phyloP scores from a whole-genome alignment of 2,797 vertebrate species.

The Gymnoscopelus microlampas region DNA sequence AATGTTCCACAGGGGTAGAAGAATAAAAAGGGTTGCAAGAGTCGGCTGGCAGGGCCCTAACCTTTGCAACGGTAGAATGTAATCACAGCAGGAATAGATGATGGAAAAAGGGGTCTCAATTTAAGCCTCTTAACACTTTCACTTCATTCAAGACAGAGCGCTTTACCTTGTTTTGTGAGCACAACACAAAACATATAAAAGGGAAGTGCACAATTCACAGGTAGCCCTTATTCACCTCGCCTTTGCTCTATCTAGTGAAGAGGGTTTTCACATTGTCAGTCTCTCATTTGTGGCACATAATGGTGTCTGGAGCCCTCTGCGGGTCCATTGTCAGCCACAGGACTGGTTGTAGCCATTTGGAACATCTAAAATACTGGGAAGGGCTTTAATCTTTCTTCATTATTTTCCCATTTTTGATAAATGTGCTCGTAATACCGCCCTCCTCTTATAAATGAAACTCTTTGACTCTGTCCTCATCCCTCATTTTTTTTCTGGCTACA shows the following conservation, averaged over 20 bases:
- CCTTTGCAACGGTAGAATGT: slow-evolving; percentile 34
- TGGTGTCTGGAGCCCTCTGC: slow-evolving; percentile 79
- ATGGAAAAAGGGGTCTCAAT: slow-evolving; percentile 41
- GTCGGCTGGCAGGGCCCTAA: neutral
- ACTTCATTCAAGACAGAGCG: slow-evolving; percentile 71
- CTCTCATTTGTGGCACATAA: slow-evolving; percentile 81
- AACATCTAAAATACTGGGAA: slow-evolving; percentile 81
- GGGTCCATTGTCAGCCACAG: slow-evolving; percentile 77
- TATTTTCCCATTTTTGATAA: slow-evolving; percentile 89
- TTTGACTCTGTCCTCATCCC: slow-evolving; percentile 76
- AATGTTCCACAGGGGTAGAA: slow-evolving; percentile 18
- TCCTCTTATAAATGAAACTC: slow-evolving; percentile 83
- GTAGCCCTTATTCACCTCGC: slow-evolving; percentile 74
- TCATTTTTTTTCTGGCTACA: slow-evolving; percentile 61
- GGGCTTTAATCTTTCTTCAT: slow-evolving; percentile 90
- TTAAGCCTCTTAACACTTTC: slow-evolving; percentile 54
- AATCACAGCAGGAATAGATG: slow-evolving; percentile 52
- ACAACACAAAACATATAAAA: slow-evolving; percentile 72
- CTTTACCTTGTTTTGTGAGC: slow-evolving; percentile 74
- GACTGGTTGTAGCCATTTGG: slow-evolving; percentile 83
- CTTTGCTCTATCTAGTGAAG: slow-evolving; percentile 73
- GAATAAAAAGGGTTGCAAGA: slow-evolving; percentile 35
- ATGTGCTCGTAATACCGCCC: slow-evolving; percentile 82
- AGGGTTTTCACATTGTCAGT: slow-evolving; percentile 76
- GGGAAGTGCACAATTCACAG: slow-evolving; percentile 66